Base-by-base conservation (phyloP, 2,113 vertebrate species). In the Calcarius ornatus region DNA sequence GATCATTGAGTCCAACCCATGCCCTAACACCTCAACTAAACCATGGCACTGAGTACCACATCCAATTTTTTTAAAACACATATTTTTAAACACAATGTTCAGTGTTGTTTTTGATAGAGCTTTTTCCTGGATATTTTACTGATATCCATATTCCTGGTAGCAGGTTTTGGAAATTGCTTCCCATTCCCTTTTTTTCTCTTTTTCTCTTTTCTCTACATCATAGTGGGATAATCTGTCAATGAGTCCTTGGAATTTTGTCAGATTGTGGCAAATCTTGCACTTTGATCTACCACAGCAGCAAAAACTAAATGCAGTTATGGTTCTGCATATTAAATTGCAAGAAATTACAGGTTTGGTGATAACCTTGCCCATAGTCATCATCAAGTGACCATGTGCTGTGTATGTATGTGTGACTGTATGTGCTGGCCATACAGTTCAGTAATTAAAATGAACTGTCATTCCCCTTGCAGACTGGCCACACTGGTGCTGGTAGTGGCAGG, bases 381-480 rank as follows among this genome's bases (percentile, higher is more conserved):
- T 31, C 35, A 17, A 60, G n/a, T 80, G 61, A 57, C n/a, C n/a
- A 57, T 10, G 19, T 8, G 0, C 28, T 56, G 22, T 35, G 21
- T 17, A 4, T 30, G 30, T 57, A 16, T 24, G 15, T 21, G 12
- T n/a, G 42, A 30, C 12, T 50, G 16, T 15, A 40, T 13, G 38
- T 0, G 0, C n/a, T 43, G 37, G 27, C 22, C 13, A 8, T 57
- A 24, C 37, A 56, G 22, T 22, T 25, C 54, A 64, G 42, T 25
- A 53, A 61, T 56, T 80, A 11, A 71, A 88, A 73, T 24, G 14
- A 83, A 10, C 27, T 86, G 30, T 17, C 30, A 31, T 75, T 70
- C 6, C 31, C 6, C 18, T 80, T 51, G 40, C 27, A 69, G 37
- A 22, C 35, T 76, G 53, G 35, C 35, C 57, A 24, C 22, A 8